Evolutionary conservation across 1,140 invertebrate genomes (phyloP), one percentile per base, ranked within the genome.

Genomic region (Theocolax elegans): DNA sequence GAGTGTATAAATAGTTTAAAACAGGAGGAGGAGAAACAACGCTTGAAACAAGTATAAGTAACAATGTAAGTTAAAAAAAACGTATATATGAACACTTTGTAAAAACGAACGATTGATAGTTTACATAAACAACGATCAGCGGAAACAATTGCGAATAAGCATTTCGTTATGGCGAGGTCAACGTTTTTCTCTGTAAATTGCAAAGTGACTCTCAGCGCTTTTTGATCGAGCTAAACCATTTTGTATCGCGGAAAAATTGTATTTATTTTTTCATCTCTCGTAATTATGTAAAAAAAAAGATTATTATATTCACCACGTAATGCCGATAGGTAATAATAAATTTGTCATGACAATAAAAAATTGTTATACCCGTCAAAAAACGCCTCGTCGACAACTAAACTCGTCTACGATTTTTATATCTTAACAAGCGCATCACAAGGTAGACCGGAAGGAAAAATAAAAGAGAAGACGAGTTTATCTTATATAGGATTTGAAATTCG

Each of bases 131-230:
- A 74, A 78, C 64, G 44, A 79, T 76, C 54, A 77, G 76, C 72
- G 74, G 72, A 76, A 79, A 80, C 56, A 78, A 77, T 81, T 71
- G 73, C 58, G 38, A 44, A 44, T 19, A 44, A 29, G 35, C 71
- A 76, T 77, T 77, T 78, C 46, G 35, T 76, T 75, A 75, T 54
- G 59, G 67, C 69, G 74, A 80, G 70, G 76, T 78, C 69, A 75
- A 72, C 59, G 35, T 75, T 74, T 63, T 35, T 49, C 12, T 23
- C 40, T 51, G 19, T 4, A 23, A 23, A 51, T 27, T 27, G 9
- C 6, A 27, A 63, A 66, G 54, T 0, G 8, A 44, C n/a, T 66
- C 49, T 8, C 38, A 66, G 63, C 49, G 35, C 38, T 54, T 64
- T 10, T 64, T 40, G n/a, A 40, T 6, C 13, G n/a, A 15, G n/a